Conservation (phyloP, 2,797 vertebrate genomes). For the Hemitrygon akajei region DNA sequence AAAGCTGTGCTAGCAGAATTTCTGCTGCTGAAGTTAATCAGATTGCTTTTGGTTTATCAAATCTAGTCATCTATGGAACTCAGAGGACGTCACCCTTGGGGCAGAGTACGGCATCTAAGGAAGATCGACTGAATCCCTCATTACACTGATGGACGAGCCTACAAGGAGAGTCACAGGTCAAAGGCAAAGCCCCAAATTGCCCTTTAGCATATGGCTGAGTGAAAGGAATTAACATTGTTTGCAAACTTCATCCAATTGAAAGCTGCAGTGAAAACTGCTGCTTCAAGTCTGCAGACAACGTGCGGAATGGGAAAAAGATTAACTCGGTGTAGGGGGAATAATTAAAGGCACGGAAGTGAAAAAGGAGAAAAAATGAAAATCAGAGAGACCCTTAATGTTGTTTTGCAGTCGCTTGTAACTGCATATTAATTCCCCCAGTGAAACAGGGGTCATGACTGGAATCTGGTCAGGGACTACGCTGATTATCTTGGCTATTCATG, state of each 20-base stretch:
- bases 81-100: not conserved
- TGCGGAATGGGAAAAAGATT: conserved; percentile 50
- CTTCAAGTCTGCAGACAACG: conserved; percentile 43
- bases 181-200: conserved; percentile 28
- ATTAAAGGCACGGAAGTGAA: conserved; percentile 47
- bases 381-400: not conserved
- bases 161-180: not conserved
- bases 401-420: not conserved
- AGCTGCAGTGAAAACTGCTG: conserved; percentile 45
- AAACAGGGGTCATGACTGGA: conserved; percentile 19
- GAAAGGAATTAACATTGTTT: conserved; percentile 40
- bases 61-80: not conserved
- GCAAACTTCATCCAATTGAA: conserved; percentile 48
- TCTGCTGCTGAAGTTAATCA: conserved; percentile 16
- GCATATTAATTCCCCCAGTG: not conserved
- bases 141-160: conserved; percentile 2
- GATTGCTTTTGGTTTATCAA: not conserved
- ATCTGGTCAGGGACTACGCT: conserved; percentile 24
- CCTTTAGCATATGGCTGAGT: not conserved
- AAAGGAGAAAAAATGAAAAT: not conserved
- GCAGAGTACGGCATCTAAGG: not conserved
- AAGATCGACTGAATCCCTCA: conserved; percentile 9
- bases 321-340: conserved; percentile 49
- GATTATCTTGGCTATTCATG: conserved; percentile 22
- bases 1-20: not conserved